phyloP scores from a whole-genome alignment of 2,113 vertebrate genomes.

The Brevimyrus niger region DNA sequence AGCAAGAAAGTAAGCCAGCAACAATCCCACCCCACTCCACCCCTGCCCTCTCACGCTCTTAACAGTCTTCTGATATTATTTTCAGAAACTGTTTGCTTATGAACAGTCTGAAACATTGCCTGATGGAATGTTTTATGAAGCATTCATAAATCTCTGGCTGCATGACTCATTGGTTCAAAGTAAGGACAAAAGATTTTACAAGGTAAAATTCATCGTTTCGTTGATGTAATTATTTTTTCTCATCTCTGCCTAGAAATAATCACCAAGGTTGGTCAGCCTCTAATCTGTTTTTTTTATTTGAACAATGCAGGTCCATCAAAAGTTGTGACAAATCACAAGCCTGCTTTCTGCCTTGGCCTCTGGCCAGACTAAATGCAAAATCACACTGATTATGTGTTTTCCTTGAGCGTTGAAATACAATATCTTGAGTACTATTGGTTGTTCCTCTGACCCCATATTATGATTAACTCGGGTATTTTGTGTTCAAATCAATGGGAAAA shows the following conservation, averaged over 20 bases:
- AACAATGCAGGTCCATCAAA: background rate
- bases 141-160: background rate
- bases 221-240: background rate
- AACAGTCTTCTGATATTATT: background rate
- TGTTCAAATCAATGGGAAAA: background rate
- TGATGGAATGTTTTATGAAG: background rate
- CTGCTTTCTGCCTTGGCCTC: background rate
- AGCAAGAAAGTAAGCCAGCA: constrained; percentile 67
- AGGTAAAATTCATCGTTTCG: background rate
- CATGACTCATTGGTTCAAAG: background rate
- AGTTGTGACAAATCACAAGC: background rate
- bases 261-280: background rate
- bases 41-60: background rate
- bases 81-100: background rate
- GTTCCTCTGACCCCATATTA: background rate
- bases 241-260: background rate
- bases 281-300: background rate
- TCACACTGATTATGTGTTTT: background rate
- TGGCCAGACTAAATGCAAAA: background rate
- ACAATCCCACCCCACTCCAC: background rate
- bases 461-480: background rate
- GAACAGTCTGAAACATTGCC: background rate
- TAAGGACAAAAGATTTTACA: background rate
- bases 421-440: background rate
- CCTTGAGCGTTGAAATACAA: background rate